A percentile compares a stretch with the other conserved stretches of the same genome.
Evolutionary conservation across 2,888 invertebrate species (phyloP).

Genomic region (Zaprionus lineosus): DNA sequence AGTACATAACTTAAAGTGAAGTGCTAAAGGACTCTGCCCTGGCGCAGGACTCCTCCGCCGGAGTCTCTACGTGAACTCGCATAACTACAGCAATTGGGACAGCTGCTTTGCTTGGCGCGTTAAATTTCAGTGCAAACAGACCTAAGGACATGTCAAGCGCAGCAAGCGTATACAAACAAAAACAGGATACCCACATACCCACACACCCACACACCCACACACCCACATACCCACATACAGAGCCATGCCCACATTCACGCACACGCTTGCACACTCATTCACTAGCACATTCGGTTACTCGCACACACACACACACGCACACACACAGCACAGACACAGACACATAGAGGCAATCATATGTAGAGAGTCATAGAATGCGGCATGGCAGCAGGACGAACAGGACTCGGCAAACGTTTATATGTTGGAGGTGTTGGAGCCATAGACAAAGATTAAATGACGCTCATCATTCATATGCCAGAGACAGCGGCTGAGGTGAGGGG

Average conservation of each 20-base stretch:
- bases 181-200: conserved; percentile 37
- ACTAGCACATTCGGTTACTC: conserved; percentile 12
- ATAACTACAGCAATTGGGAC: conserved; percentile 53
- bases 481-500: conserved; percentile 3
- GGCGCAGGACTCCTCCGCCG: conserved; percentile 1
- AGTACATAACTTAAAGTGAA: conserved; percentile 73
- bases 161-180: conserved; percentile 59
- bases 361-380: no score
- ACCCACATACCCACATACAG: conserved; percentile 8
- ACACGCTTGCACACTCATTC: conserved; percentile 4
- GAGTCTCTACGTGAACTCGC: conserved; percentile 33
- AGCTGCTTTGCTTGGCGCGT: conserved; percentile 40
- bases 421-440: conserved; percentile 67
- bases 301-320: conserved; percentile 10
- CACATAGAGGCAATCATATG: conserved; percentile 7
- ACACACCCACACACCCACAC: conserved; percentile 13
- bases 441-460: conserved; percentile 76
- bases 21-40: conserved; percentile 30
- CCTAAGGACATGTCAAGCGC: conserved; percentile 75
- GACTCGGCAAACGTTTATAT: conserved; percentile 48
- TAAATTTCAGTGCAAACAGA: conserved; percentile 71
- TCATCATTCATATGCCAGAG: conserved; percentile 74
- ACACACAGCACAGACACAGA: no score
- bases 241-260: conserved; percentile 13
- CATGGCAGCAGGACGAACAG: neutral